Conservation (phyloP, 2,113 vertebrate genomes). For the Salvelinus sp. region DNA sequence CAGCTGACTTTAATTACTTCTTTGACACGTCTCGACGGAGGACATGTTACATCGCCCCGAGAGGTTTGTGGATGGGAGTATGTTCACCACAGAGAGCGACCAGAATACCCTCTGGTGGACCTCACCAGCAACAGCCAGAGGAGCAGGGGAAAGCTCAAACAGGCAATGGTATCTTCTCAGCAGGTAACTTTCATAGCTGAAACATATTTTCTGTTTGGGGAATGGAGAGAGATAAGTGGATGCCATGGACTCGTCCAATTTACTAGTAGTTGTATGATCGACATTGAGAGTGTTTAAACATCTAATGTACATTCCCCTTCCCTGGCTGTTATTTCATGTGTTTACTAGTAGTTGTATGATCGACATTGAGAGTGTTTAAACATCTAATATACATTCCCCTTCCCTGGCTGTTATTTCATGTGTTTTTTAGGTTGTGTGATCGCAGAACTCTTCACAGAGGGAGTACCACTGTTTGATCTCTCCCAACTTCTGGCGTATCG, state of each 20-base stretch:
- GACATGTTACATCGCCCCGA: constrained; percentile 94
- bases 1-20: constrained; percentile 98
- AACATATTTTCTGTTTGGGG: not conserved
- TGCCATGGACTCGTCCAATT: no score
- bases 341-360: no score
- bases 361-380: no score
- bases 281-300: no score
- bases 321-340: no score
- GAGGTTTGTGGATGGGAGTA: constrained; percentile 93
- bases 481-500: constrained; percentile 96
- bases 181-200: constrained; percentile 74
- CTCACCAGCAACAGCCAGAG: constrained; percentile 91
- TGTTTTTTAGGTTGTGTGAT: constrained; percentile 89
- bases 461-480: constrained; percentile 93
- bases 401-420: not conserved
- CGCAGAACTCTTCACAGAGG: constrained; percentile 95
- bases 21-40: constrained; percentile 93
- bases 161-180: constrained; percentile 98
- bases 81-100: constrained; percentile 90
- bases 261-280: no score
- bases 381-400: no score
- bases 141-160: constrained; percentile 88
- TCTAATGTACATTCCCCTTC: no score
- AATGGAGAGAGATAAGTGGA: no score
- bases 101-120: constrained; percentile 92